Conservation (phyloP, 2,113 vertebrate species). For the Pelmatolapia mariae region DNA sequence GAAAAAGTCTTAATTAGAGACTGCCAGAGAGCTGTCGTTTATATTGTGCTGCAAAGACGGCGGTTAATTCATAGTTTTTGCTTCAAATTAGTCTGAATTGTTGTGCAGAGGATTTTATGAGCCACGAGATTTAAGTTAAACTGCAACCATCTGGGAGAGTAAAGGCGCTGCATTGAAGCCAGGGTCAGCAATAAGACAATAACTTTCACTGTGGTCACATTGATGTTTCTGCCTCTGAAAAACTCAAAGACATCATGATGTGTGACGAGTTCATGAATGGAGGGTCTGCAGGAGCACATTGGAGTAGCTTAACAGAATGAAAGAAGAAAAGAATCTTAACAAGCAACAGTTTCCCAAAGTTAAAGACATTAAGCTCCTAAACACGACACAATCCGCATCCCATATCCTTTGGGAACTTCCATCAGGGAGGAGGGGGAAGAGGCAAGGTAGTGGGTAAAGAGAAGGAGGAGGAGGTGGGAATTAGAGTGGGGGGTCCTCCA, state of each 20-base stretch:
- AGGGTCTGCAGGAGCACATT: neutral
- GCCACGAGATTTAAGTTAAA: conserved; percentile 2
- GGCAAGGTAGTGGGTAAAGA: neutral
- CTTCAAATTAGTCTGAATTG: conserved; percentile 13
- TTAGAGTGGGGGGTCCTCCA: conserved; percentile 53
- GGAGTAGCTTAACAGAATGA: neutral
- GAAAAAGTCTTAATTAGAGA: conserved; percentile 24
- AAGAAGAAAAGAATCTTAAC: neutral
- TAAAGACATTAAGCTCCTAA: neutral
- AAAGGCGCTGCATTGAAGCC: neutral
- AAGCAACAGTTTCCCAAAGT: neutral
- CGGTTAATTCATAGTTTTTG: neutral
- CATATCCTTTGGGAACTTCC: neutral
- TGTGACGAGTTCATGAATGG: neutral
- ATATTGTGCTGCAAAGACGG: neutral
- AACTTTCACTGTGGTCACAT: conserved; percentile 4
- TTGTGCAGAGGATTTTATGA: conserved; percentile 15
- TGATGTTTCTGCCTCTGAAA: neutral
- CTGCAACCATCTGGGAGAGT: conserved; percentile 23
- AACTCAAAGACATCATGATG: neutral
- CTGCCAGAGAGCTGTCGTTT: neutral
- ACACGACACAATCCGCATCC: neutral
- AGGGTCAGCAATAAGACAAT: neutral
- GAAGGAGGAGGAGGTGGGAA: neutral
- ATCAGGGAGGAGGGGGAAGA: neutral